These are phyloP conservation scores for cat (Felis catus) DNA, from an alignment of 2,113 vertebrate species.

Conservation along the genomic window DNA sequence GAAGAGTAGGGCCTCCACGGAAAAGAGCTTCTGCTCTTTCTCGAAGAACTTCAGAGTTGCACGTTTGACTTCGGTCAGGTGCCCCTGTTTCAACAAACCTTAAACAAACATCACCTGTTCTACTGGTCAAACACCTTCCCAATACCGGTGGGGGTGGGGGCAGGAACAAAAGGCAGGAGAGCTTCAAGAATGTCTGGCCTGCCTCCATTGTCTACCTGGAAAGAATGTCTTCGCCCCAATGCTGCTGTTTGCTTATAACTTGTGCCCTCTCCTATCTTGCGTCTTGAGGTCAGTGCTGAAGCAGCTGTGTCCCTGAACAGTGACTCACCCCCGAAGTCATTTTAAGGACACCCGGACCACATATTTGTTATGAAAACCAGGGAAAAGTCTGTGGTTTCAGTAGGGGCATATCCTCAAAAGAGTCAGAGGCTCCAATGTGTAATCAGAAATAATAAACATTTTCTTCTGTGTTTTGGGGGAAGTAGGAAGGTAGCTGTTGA, in stretches of 20 bases:
- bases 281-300: conserved; percentile 18
- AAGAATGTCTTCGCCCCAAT: conserved; percentile 37
- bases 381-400: neutral
- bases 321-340: conserved; percentile 39
- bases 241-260: conserved; percentile 47
- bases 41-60: neutral
- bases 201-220: conserved; percentile 58
- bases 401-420: neutral
- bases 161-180: neutral
- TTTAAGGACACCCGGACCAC: neutral
- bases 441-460: neutral
- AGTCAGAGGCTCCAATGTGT: neutral
- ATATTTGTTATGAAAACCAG: conserved; percentile 8
- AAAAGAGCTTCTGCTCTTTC: neutral
- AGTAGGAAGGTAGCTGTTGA: neutral
- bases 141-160: neutral
- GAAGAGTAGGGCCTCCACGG: neutral
- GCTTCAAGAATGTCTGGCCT: conserved; percentile 49
- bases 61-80: neutral
- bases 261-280: conserved; percentile 2
- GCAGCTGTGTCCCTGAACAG: neutral
- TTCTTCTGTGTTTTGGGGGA: neutral
- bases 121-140: neutral
- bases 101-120: conserved; percentile 48
- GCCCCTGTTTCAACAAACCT: neutral